Evolutionary conservation across 35 echinoderm and acorn worm genomes (phyloP), one percentile per base, ranked within the genome.

Genomic region (Holothuria glaberrima): DNA sequence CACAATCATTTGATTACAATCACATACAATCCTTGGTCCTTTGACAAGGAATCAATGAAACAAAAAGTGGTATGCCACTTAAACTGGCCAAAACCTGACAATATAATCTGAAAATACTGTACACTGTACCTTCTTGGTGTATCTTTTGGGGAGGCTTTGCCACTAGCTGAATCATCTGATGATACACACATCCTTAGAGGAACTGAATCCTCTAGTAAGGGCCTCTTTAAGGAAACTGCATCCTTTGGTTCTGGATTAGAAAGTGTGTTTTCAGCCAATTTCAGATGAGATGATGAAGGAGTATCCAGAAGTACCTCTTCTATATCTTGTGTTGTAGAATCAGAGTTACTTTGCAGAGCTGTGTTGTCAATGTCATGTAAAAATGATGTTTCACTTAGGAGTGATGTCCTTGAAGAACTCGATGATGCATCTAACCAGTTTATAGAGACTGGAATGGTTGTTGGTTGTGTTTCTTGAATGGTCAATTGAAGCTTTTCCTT

Each of bases 401-500:
- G 36, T 41, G 28, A 65, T 65, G 62, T 65, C 62, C 13, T 65
- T 65, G 62, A 65, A 16, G 21, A 65, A 65, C 21, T 6, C 17
- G 62, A 28, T 6, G 28, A 17, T 65, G 62, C 28, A 28, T 65
- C 62, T 65, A 6, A 12, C 62, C 62, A 65, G 62, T 65, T 6
- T 24, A 65, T 21, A 24, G 62, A 65, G 28, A 65, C 62, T 65
- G 62, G 62, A 18, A 65, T 65, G 13, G 62, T 65, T 65, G 62
- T 65, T 18, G 62, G 3, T 28, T 65, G 21, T 65, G 62, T 65
- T 4, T 65, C 62, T 65, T 65, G 3, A 65, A 65, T 65, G 3
- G 62, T 65, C 62, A 65, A 65, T 65, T 65, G 62, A 9, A 65
- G 17, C 62, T 65, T 65, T 65, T 65, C 62, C 62, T 65, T 65